Conservation (phyloP, 2,888 invertebrate species). For the Drosophila mulleri region DNA sequence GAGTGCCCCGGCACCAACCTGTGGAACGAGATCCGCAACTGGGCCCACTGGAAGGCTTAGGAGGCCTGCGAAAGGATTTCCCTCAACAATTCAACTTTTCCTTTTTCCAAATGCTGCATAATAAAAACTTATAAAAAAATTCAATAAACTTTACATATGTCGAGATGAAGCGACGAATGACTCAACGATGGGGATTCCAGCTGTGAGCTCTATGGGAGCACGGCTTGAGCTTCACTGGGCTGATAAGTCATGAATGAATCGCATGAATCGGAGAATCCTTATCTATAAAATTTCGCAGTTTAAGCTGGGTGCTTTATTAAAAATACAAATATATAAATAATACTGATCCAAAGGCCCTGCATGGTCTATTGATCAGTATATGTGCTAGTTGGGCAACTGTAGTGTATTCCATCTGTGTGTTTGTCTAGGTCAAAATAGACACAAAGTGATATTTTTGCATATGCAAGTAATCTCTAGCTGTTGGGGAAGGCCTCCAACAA, state of each 20-base stretch:
- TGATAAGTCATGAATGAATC: too few species aligned
- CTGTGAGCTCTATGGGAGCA: not conserved
- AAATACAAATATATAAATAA: too few species aligned
- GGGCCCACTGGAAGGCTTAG: conserved; percentile 60
- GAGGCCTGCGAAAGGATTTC: too few species aligned
- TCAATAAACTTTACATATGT: conserved; percentile 17
- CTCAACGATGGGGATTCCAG: not conserved
- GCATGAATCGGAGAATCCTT: not conserved
- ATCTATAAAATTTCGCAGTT: too few species aligned
- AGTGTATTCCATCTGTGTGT: not conserved
- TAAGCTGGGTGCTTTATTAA: too few species aligned
- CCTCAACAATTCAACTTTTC: too few species aligned
- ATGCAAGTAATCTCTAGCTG: conserved; percentile 1
- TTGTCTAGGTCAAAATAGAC: not conserved
- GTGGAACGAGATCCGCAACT: too few species aligned
- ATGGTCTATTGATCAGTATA: too few species aligned
- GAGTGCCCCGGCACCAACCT: too few species aligned
- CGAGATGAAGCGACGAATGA: not conserved
- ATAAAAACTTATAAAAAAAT: conserved; percentile 25
- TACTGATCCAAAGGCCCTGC: too few species aligned
- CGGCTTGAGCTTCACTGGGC: not conserved
- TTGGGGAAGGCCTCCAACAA: conserved; percentile 17
- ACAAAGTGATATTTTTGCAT: not conserved
- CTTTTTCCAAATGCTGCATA: not conserved
- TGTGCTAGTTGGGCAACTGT: not conserved